Conservation (phyloP, 2,888 invertebrate species). For the Dicranocentrus wangi region DNA sequence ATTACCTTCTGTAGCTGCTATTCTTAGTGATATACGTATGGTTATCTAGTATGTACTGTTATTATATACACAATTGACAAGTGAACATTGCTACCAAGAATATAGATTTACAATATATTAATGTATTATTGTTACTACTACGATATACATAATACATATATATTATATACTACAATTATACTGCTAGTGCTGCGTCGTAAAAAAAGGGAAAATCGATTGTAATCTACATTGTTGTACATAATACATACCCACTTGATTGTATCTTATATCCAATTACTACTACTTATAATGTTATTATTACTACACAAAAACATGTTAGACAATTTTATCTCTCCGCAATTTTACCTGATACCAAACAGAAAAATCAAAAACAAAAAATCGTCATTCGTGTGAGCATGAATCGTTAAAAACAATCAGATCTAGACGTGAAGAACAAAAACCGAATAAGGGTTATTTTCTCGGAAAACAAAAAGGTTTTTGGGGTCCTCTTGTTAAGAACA, state of each 20-base stretch:
- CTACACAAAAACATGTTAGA: not conserved
- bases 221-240: constrained; percentile 48
- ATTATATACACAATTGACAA: constrained; percentile 3
- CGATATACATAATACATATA: not conserved
- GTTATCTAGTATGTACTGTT: constrained; percentile 11
- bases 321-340: constrained; percentile 42
- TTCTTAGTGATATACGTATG: constrained; percentile 6
- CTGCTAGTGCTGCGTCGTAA: constrained; percentile 6
- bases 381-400: constrained; percentile 13
- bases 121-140: constrained; percentile 24
- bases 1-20: constrained; percentile 25
- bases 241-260: constrained; percentile 9
- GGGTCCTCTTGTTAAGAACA: not conserved
- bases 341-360: constrained; percentile 42
- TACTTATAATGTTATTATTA: not conserved
- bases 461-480: constrained; percentile 9
- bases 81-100: not conserved
- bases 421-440: constrained; percentile 6
- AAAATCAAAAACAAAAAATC: constrained; percentile 23
- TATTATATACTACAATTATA: constrained; percentile 13
- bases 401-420: constrained; percentile 1
- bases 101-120: not conserved
- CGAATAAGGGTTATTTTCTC: not conserved
- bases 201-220: constrained; percentile 28
- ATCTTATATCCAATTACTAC: constrained; percentile 9